These are phyloP conservation scores for Mesaphorura yosii DNA, from an alignment of 1,140 invertebrate genomes.

Conservation along the genomic window DNA sequence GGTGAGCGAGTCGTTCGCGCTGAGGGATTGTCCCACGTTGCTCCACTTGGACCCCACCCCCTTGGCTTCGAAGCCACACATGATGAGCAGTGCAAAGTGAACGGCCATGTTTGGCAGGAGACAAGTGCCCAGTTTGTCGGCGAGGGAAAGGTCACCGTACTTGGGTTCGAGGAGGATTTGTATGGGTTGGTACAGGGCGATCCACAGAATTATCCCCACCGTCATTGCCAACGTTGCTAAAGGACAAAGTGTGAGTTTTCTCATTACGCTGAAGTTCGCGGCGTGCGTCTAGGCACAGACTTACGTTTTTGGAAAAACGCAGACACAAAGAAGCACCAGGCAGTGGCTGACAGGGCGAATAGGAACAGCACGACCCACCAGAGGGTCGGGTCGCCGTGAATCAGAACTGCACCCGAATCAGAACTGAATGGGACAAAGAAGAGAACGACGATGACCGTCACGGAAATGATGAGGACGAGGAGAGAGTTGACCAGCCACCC, in stretches of 20 bases:
- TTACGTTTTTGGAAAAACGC: conserved; percentile 29
- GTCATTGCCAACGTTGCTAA: conserved; percentile 24
- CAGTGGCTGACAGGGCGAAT: conserved; percentile 18
- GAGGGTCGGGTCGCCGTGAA: conserved; percentile 20
- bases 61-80: background rate
- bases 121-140: conserved; percentile 11
- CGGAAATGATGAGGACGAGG: conserved; percentile 13
- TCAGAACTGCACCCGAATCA: conserved; percentile 19
- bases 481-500: conserved; percentile 29
- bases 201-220: conserved; percentile 23
- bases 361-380: conserved; percentile 27
- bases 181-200: conserved; percentile 12
- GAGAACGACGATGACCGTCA: conserved; percentile 20
- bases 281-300: background rate
- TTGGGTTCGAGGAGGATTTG: background rate
- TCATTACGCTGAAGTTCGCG: background rate
- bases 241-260: background rate
- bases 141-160: conserved; percentile 3
- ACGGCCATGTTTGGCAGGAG: conserved; percentile 20
- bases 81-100: conserved; percentile 14
- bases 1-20: background rate
- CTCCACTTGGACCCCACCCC: background rate
- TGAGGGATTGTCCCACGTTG: background rate
- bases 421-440: conserved; percentile 20
- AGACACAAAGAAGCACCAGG: conserved; percentile 28